phyloP scores from a whole-genome alignment of 2,888 invertebrate species.

The Ypsolopha sequella region DNA sequence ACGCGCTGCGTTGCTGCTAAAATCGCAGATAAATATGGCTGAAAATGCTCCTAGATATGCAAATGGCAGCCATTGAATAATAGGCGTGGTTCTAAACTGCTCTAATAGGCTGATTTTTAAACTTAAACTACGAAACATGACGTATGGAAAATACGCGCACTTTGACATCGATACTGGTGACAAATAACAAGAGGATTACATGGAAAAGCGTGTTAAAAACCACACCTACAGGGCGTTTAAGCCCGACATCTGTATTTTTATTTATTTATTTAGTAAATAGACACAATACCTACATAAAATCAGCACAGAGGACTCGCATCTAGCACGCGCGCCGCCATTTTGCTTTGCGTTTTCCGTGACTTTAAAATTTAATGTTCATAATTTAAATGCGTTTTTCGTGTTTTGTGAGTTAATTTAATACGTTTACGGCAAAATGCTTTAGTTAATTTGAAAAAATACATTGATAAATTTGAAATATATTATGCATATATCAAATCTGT shows the following conservation, averaged over 20 bases:
- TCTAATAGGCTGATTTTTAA: conserved; percentile 13
- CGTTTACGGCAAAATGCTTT: no score
- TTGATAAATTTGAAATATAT: no score
- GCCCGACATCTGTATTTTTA: neutral
- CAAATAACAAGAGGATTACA: conserved; percentile 29
- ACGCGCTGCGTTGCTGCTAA: neutral
- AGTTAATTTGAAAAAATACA: no score
- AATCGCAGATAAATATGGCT: conserved; percentile 5
- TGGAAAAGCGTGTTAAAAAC: conserved; percentile 41
- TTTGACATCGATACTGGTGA: neutral
- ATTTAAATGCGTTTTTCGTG: neutral
- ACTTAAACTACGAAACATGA: neutral
- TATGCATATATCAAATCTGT: no score
- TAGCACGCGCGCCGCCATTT: neutral
- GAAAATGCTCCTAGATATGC: neutral
- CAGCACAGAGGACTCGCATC: neutral
- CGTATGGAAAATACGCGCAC: neutral
- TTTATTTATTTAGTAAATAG: neutral
- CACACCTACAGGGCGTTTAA: conserved; percentile 35
- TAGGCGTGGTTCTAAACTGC: conserved; percentile 4
- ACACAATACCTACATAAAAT: neutral
- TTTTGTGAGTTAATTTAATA: no score
- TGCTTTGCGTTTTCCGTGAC: neutral
- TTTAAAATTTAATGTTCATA: no score
- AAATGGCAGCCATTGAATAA: conserved; percentile 1